Evolutionary conservation across 2,113 vertebrate genomes (phyloP).

Genomic region (Chaetops frenatus): DNA sequence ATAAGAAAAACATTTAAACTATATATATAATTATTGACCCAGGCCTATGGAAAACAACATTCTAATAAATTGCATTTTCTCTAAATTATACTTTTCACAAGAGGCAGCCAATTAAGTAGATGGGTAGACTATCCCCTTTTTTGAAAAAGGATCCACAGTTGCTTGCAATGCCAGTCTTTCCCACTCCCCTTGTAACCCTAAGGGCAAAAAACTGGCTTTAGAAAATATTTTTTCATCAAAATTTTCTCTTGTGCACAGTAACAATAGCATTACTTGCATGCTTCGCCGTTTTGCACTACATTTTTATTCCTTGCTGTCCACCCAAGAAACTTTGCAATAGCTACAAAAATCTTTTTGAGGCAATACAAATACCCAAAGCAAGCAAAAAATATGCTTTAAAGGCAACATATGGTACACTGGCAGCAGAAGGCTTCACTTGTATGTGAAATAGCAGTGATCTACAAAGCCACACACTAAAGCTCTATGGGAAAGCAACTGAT

Average conservation of each 20-base stretch:
- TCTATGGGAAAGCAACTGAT: neutral
- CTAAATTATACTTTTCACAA: neutral
- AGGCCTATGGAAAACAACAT: neutral
- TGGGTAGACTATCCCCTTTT: neutral
- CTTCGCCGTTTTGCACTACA: neutral
- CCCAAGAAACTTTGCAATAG: neutral
- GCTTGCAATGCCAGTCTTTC: neutral
- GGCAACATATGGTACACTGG: neutral
- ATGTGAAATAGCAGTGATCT: neutral
- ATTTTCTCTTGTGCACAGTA: neutral
- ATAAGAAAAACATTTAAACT: neutral
- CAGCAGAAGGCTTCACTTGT: neutral
- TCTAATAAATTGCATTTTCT: neutral
- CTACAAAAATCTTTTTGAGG: neutral
- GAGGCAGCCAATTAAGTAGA: neutral
- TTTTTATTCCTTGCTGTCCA: neutral
- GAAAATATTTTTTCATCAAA: neutral
- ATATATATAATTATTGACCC: neutral
- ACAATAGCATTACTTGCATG: neutral
- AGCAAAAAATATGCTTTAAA: neutral
- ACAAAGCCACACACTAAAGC: neutral
- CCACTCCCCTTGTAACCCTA: neutral
- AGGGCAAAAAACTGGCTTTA: neutral
- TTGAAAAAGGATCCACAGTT: neutral
- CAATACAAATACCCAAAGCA: neutral